Percentiles rank a stretch among this genome's conserved stretches.
phyloP scores from a whole-genome alignment of 2,797 vertebrate species.

The Onychomys torridus region DNA sequence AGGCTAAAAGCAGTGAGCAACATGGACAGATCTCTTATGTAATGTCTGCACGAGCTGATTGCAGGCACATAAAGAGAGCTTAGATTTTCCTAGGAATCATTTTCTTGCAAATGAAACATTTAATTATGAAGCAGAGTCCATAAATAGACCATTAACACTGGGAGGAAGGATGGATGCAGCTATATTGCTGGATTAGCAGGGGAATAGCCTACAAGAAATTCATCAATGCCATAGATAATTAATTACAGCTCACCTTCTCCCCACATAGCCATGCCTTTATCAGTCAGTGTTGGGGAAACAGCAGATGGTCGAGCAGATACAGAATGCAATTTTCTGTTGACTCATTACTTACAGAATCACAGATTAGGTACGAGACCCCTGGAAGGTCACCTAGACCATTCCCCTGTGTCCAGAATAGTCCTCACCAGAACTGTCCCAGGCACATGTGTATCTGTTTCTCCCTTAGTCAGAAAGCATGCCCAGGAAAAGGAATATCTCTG shows the following conservation, averaged over 20 bases:
- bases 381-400: slow-evolving; percentile 73
- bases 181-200: slow-evolving; percentile 82
- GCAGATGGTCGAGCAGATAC: slow-evolving; percentile 82
- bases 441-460: background rate
- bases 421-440: slow-evolving; percentile 37
- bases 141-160: slow-evolving; percentile 83
- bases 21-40: slow-evolving; percentile 84
- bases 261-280: slow-evolving; percentile 83
- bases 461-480: slow-evolving; percentile 22
- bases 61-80: slow-evolving; percentile 80
- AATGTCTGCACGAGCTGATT: slow-evolving; percentile 83
- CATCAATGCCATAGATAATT: slow-evolving; percentile 88
- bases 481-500: background rate
- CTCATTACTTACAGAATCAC: slow-evolving; percentile 81
- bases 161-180: slow-evolving; percentile 76
- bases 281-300: slow-evolving; percentile 79
- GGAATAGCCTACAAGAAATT: slow-evolving; percentile 84
- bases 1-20: slow-evolving; percentile 86
- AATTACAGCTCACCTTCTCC: slow-evolving; percentile 85
- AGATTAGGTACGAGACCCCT: slow-evolving; percentile 66
- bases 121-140: slow-evolving; percentile 84
- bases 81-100: slow-evolving; percentile 86
- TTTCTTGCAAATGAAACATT: slow-evolving; percentile 87
- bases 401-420: slow-evolving; percentile 63
- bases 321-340: slow-evolving; percentile 79